phyloP scores from a whole-genome alignment of 2,797 vertebrate genomes.

The Sphenodon punctatus region DNA sequence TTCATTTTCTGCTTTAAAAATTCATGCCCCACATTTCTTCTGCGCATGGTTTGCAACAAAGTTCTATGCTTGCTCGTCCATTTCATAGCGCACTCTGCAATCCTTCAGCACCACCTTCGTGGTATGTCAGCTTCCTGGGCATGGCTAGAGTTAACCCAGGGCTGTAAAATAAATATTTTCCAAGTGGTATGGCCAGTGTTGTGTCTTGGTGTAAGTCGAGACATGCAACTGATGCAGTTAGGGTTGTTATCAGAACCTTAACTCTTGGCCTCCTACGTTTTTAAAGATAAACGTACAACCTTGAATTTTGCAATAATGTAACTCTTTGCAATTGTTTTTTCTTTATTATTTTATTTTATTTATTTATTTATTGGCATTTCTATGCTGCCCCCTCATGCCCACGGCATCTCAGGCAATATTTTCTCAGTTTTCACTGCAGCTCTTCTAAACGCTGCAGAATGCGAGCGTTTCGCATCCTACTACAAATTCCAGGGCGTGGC shows the following conservation, averaged over 20 bases:
- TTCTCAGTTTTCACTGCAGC: background rate
- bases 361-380: no score
- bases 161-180: slow-evolving; percentile 36
- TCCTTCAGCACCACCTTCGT: slow-evolving; percentile 30
- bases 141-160: slow-evolving; percentile 12
- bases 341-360: background rate
- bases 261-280: background rate
- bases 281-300: background rate
- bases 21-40: background rate
- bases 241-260: rapidly evolving
- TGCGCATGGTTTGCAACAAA: background rate
- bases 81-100: background rate
- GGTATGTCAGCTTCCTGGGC: slow-evolving; percentile 1
- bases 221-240: background rate
- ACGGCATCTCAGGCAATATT: no score
- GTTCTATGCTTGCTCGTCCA: background rate
- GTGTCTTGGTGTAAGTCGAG: slow-evolving; percentile 15
- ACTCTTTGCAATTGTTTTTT: background rate
- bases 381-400: no score
- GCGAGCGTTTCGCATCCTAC: background rate
- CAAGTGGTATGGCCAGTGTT: background rate
- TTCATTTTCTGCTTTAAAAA: background rate
- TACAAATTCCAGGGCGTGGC: background rate
- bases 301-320: no score
- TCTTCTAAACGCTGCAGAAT: background rate